Evolutionary conservation across 2,113 vertebrate species (phyloP).

Genomic region (Phyllostomus hastatus): DNA sequence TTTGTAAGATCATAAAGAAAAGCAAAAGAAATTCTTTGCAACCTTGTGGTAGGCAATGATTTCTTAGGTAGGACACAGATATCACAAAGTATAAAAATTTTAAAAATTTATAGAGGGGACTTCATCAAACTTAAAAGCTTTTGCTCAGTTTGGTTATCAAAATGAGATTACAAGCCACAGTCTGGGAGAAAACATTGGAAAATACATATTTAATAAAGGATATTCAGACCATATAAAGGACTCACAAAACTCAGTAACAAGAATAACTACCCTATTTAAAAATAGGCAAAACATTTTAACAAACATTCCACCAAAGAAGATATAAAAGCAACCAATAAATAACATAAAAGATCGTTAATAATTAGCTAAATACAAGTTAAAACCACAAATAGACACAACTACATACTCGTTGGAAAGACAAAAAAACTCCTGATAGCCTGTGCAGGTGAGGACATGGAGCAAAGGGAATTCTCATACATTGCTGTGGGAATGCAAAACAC

Average conservation of each 20-base stretch:
- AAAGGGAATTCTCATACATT: neutral
- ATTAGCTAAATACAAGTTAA: constrained; percentile 16
- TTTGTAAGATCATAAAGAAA: neutral
- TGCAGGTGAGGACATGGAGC: neutral
- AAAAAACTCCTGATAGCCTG: neutral
- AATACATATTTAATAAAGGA: neutral
- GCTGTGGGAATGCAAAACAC: neutral
- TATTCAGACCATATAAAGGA: neutral
- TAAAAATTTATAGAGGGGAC: neutral
- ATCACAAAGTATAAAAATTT: neutral
- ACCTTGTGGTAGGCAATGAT: neutral
- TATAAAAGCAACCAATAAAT: neutral
- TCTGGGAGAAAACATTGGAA: neutral
- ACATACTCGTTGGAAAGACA: neutral
- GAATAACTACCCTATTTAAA: neutral
- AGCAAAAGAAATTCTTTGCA: neutral
- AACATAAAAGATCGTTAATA: neutral
- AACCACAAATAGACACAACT: neutral
- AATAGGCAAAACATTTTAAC: neutral
- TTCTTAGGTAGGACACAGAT: neutral
- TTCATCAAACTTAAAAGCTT: neutral
- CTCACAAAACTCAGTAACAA: neutral
- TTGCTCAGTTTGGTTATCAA: neutral
- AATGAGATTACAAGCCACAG: neutral
- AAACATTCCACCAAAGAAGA: neutral